Conservation (phyloP, 2,888 invertebrate species). For the Orgyia antiqua region DNA sequence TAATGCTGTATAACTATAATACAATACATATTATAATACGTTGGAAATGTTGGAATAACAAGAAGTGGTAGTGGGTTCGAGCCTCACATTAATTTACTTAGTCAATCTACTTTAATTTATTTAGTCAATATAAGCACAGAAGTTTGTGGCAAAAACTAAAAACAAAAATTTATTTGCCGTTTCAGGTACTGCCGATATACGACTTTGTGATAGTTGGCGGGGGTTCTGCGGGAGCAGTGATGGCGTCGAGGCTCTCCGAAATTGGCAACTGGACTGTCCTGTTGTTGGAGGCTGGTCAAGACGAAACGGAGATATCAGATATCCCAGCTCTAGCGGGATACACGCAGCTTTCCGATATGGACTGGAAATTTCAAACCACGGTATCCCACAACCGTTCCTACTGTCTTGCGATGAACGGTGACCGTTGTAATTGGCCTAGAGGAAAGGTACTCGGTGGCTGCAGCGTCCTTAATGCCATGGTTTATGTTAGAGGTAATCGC, state of each 20-base stretch:
- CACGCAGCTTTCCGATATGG: constrained; percentile 89
- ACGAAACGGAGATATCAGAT: constrained; percentile 93
- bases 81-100: too few species aligned
- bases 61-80: too few species aligned
- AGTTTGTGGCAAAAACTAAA: too few species aligned
- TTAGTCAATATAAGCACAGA: too few species aligned
- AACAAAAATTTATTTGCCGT: too few species aligned
- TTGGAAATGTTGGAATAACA: too few species aligned
- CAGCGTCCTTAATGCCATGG: constrained; percentile 93
- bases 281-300: constrained; percentile 90
- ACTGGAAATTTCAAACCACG: constrained; percentile 95
- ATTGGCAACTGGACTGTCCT: constrained; percentile 89
- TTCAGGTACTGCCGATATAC: constrained; percentile 86
- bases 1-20: too few species aligned
- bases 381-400: constrained; percentile 87
- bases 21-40: too few species aligned
- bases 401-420: constrained; percentile 91
- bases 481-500: constrained; percentile 92
- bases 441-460: constrained; percentile 94
- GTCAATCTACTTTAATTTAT: too few species aligned
- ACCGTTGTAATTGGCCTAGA: constrained; percentile 93
- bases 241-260: constrained; percentile 90
- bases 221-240: constrained; percentile 93
- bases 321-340: constrained; percentile 91
- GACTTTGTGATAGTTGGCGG: constrained; percentile 93